phyloP scores from a whole-genome alignment of 2,888 invertebrate species.

The Loripinus fragilis region DNA sequence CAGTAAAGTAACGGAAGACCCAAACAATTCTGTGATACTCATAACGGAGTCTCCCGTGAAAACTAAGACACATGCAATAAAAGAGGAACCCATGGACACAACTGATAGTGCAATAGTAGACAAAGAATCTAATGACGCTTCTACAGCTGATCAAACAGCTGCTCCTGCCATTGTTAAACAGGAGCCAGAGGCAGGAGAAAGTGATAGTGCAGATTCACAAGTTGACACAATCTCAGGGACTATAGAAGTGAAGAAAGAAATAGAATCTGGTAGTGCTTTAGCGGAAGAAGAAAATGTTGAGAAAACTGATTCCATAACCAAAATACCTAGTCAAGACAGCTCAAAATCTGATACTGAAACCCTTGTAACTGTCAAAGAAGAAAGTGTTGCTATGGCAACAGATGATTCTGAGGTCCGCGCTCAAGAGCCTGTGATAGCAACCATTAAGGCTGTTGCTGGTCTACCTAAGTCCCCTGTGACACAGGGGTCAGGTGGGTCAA shows the following conservation, averaged over 20 bases:
- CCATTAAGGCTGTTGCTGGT: neutral
- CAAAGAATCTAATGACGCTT: neutral
- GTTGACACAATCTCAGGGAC: neutral
- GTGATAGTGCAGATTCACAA: slow-evolving; percentile 3
- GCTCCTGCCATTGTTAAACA: neutral
- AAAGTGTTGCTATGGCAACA: neutral
- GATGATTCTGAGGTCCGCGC: neutral
- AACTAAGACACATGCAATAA: neutral
- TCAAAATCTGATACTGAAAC: neutral
- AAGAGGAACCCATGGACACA: slow-evolving; percentile 37
- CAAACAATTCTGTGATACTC: neutral
- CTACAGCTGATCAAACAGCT: neutral
- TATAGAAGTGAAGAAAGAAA: neutral
- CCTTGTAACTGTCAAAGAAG: neutral
- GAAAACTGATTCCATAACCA: neutral
- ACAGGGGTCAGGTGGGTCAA: slow-evolving; percentile 14
- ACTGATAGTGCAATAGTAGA: slow-evolving; percentile 18
- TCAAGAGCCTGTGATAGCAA: neutral
- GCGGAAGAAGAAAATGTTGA: slow-evolving; percentile 15
- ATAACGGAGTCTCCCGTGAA: neutral
- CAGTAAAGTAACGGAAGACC: neutral
- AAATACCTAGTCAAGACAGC: neutral
- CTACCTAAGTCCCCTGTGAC: neutral
- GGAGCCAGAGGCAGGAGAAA: neutral
- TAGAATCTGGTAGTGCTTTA: neutral